Percentiles rank a stretch among this genome's conserved stretches.
phyloP scores from a whole-genome alignment of 2,888 invertebrate species.

The Keiferia lycopersicella region DNA sequence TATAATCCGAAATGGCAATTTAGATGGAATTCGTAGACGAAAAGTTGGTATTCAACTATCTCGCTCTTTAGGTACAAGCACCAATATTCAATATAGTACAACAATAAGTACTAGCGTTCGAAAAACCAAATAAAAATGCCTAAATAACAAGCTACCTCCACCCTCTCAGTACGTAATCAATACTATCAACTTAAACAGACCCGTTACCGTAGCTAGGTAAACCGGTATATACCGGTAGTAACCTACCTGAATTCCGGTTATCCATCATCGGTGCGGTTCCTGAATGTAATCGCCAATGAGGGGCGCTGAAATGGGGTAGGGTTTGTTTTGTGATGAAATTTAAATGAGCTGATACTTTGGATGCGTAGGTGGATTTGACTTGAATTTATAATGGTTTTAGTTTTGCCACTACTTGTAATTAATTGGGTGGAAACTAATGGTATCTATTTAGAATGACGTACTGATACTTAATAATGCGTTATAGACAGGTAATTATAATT shows the following conservation, averaged over 20 bases:
- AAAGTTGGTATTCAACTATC: too few relatives aligned
- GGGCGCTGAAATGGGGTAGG: conserved; percentile 7
- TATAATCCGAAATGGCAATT: too few relatives aligned
- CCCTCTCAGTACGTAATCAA: conserved; percentile 13
- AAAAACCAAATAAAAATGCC: background rate
- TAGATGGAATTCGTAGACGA: too few relatives aligned
- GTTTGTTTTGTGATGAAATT: conserved; percentile 12
- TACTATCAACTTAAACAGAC: conserved; percentile 9
- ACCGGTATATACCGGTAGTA: conserved; percentile 13
- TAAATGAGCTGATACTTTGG: conserved; percentile 2
- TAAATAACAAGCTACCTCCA: background rate
- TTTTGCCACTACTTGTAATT: background rate
- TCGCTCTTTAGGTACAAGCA: too few relatives aligned
- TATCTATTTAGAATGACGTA: too few relatives aligned
- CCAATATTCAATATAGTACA: too few relatives aligned
- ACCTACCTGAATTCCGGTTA: conserved; percentile 15
- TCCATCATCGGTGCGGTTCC: conserved; percentile 21
- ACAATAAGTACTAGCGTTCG: background rate
- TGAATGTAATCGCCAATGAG: conserved; percentile 16
- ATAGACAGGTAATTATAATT: too few relatives aligned
- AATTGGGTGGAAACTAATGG: background rate
- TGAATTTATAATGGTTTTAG: background rate
- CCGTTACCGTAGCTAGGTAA: background rate
- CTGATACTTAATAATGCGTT: too few relatives aligned
- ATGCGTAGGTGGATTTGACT: background rate